Evolutionary conservation across 1,140 invertebrate genomes (phyloP).

Genomic region (Mactra quadrangularis): DNA sequence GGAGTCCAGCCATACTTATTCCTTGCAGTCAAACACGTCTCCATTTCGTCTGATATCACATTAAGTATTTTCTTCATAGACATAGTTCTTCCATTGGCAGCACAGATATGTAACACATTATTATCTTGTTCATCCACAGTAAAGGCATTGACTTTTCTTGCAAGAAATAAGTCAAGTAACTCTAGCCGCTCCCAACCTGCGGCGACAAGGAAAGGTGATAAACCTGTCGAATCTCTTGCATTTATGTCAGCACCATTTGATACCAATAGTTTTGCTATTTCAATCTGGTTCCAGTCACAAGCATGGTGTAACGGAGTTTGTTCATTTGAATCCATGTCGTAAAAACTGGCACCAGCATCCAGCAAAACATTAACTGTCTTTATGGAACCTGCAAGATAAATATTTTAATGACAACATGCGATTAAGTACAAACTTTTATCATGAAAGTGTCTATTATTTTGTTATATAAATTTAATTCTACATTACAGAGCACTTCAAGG

Average conservation of each 20-base stretch:
- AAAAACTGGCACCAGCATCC: slow-evolving; percentile 78
- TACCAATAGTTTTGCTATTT: slow-evolving; percentile 84
- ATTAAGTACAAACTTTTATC: background rate
- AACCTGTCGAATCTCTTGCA: slow-evolving; percentile 82
- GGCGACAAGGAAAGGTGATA: slow-evolving; percentile 84
- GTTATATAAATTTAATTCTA: too few relatives aligned
- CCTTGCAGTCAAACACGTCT: slow-evolving; percentile 2
- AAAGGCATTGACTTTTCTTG: slow-evolving; percentile 26
- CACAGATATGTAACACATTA: slow-evolving; percentile 45
- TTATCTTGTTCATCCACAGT: slow-evolving; percentile 32
- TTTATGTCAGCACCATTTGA: slow-evolving; percentile 85
- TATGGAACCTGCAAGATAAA: slow-evolving; percentile 25
- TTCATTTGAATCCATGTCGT: slow-evolving; percentile 78
- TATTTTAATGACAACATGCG: background rate
- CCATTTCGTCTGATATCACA: slow-evolving; percentile 22
- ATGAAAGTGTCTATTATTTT: too few relatives aligned
- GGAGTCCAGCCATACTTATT: slow-evolving; percentile 54
- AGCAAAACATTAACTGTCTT: slow-evolving; percentile 75
- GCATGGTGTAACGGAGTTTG: slow-evolving; percentile 83
- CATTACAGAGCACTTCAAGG: too few relatives aligned
- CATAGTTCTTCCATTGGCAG: slow-evolving; percentile 12
- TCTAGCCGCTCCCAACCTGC: slow-evolving; percentile 48
- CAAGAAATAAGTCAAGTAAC: background rate
- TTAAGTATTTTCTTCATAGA: slow-evolving; percentile 10
- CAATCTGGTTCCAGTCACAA: slow-evolving; percentile 51